phyloP scores from a whole-genome alignment of 2,888 invertebrate genomes.

The Andrena haemorrhoa region DNA sequence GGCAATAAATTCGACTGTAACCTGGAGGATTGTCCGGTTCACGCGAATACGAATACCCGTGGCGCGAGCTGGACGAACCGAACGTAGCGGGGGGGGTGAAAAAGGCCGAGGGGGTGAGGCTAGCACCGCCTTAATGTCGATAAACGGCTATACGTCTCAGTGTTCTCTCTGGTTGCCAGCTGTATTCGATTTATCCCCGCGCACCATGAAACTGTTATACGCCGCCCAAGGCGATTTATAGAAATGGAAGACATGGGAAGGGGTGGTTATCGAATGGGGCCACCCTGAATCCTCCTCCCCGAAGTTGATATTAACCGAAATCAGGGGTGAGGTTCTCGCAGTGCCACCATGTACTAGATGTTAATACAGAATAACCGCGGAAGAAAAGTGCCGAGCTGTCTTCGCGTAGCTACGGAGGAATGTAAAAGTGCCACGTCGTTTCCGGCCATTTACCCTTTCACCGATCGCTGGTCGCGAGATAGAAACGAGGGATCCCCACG shows the following conservation, averaged over 20 bases:
- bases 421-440: slow-evolving; percentile 68
- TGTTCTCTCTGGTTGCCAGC: background rate
- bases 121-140: slow-evolving; percentile 30
- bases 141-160: slow-evolving; percentile 28
- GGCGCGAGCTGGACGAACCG: slow-evolving; percentile 34
- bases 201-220: slow-evolving; percentile 7
- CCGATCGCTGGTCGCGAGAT: slow-evolving; percentile 63
- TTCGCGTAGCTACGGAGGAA: slow-evolving; percentile 46
- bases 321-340: too few species aligned
- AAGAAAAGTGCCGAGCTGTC: slow-evolving; percentile 50
- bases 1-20: slow-evolving; percentile 71
- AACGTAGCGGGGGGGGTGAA: slow-evolving; percentile 11
- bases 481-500: slow-evolving; percentile 34
- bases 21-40: slow-evolving; percentile 44
- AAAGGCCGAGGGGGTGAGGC: slow-evolving; percentile 10
- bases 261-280: too few species aligned
- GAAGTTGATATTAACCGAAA: too few species aligned
- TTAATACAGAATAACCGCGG: background rate
- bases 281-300: too few species aligned
- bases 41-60: slow-evolving; percentile 56
- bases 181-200: slow-evolving; percentile 23
- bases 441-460: slow-evolving; percentile 73
- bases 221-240: slow-evolving; percentile 21
- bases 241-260: background rate
- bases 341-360: too few species aligned